Conservation (phyloP, 1,140 invertebrate genomes). For the Drosophila trapezifrons region DNA sequence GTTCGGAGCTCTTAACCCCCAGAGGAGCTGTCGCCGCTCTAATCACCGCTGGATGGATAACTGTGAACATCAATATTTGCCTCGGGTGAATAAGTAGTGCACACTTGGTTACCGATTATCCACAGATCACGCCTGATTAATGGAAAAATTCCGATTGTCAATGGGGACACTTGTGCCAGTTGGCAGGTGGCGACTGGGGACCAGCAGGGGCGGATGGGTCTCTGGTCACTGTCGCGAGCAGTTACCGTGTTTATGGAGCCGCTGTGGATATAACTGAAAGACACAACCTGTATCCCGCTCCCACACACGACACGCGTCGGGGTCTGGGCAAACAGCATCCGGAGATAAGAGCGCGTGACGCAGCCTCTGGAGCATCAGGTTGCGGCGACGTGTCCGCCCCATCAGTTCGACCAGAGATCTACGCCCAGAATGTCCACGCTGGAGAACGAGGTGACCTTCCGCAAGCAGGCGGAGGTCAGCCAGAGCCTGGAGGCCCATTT, state of each 20-base stretch:
- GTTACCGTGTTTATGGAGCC: slow-evolving; percentile 36
- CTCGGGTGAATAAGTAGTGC: slow-evolving; percentile 32
- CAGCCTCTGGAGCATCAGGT: slow-evolving; percentile 62
- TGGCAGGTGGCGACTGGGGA: slow-evolving; percentile 24
- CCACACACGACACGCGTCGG: slow-evolving; percentile 58
- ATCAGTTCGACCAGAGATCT: slow-evolving; percentile 41
- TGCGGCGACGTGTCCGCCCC: slow-evolving; percentile 35
- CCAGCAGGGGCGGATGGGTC: neutral
- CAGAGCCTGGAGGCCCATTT: slow-evolving; percentile 68
- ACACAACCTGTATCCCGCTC: slow-evolving; percentile 71
- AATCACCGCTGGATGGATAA: slow-evolving; percentile 35
- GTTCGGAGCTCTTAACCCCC: neutral
- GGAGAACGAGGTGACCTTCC: slow-evolving; percentile 74
- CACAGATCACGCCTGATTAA: slow-evolving; percentile 51
- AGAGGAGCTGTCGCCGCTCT: neutral
- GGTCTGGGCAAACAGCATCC: slow-evolving; percentile 51
- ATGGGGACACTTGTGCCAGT: slow-evolving; percentile 71
- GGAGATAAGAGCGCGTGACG: slow-evolving; percentile 63
- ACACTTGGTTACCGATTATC: slow-evolving; percentile 37
- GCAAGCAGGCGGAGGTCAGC: slow-evolving; percentile 69
- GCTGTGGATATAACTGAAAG: slow-evolving; percentile 67
- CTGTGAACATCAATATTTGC: slow-evolving; percentile 63
- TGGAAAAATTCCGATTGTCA: slow-evolving; percentile 66
- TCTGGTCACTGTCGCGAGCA: slow-evolving; percentile 35
- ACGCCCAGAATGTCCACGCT: slow-evolving; percentile 72